These are phyloP conservation scores for Conchocele bisecta DNA, from an alignment of 2,888 invertebrate species.

Conservation along the genomic window DNA sequence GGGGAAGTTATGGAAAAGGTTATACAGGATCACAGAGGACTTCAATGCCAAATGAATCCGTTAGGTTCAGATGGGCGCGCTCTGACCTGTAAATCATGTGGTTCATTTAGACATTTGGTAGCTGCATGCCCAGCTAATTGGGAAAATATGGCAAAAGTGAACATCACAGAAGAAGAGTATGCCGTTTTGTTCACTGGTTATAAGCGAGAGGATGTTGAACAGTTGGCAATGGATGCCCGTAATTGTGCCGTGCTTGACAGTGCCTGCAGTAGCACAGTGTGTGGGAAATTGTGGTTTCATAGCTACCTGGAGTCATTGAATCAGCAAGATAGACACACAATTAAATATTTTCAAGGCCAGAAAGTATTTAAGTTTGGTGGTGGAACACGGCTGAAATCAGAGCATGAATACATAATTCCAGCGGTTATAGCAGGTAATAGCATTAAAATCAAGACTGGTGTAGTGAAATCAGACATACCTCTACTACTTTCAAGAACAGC, in stretches of 20 bases:
- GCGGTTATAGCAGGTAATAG: constrained; percentile 21
- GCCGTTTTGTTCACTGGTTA: constrained; percentile 39
- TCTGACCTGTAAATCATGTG: constrained; percentile 42
- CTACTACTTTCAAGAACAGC: constrained; percentile 22
- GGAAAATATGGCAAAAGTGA: constrained; percentile 35
- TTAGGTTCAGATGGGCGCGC: constrained; percentile 30
- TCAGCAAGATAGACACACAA: constrained; percentile 10
- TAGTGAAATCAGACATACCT: constrained; percentile 40
- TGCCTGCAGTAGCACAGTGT: constrained; percentile 32
- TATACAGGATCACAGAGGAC: too few relatives aligned
- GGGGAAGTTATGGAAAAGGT: too few relatives aligned
- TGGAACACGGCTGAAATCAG: constrained; percentile 15
- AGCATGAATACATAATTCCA: constrained; percentile 21
- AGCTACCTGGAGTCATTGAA: constrained; percentile 18
- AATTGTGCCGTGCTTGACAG: constrained; percentile 30
- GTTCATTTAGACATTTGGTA: constrained; percentile 42
- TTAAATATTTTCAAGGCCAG: constrained; percentile 15
- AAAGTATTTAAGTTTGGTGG: constrained; percentile 43
- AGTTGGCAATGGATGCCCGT: constrained; percentile 8
- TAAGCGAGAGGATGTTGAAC: constrained; percentile 11
- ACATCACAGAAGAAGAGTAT: constrained; percentile 35
- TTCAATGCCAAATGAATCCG: too few relatives aligned
- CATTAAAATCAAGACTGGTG: constrained; percentile 39
- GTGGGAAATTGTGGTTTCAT: constrained; percentile 11
- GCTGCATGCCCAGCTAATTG: constrained; percentile 44